Evolutionary conservation across 2,888 invertebrate species (phyloP), one percentile per base, ranked within the genome.

Genomic region (Phengaris alcon): DNA sequence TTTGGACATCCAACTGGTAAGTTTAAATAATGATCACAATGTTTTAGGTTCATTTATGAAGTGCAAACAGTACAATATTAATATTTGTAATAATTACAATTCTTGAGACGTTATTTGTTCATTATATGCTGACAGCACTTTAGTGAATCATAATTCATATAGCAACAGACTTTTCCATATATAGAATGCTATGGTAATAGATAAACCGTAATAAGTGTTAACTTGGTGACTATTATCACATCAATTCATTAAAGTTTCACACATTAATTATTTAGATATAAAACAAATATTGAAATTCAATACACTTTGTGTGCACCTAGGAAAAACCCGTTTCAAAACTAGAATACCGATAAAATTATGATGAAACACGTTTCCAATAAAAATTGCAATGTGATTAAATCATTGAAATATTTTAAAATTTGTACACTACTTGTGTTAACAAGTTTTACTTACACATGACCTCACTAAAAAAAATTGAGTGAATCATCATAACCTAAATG

Each of bases 401-500:
- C 64, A 64, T 64, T 64, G 6, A 12, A 64, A 64, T 64, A 64
- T 64, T 22, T 35, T 55, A 12, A 48, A 69, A 48, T 48, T 35
- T 69, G 69, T 48, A 48, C 48, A 69, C 48, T 69, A 69, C 69
- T n/a, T 48, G n/a, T 48, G 15, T 69, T 69, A 15, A 68, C 59
- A 35, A 76, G n/a, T n/a, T 78, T 79, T 76, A 77, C 78, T 77
- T 80, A 77, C 74, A 73, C 77, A 82, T 82, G 82, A 84, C 79
- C 81, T 82, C 80, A 80, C 80, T 13, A 51, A 54, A 22, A 51
- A 72, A 72, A 77, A n/a, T 75, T 75, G 76, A 46, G 78, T 83
- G 82, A 83, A 75, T 83, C 82, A 82, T 77, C 78, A 74, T 79
- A 79, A 80, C 81, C 78, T 79, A 75, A 75, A 76, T 75, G 35